Conservation (phyloP, 2,113 vertebrate species). For the Phainopepla nitens region DNA sequence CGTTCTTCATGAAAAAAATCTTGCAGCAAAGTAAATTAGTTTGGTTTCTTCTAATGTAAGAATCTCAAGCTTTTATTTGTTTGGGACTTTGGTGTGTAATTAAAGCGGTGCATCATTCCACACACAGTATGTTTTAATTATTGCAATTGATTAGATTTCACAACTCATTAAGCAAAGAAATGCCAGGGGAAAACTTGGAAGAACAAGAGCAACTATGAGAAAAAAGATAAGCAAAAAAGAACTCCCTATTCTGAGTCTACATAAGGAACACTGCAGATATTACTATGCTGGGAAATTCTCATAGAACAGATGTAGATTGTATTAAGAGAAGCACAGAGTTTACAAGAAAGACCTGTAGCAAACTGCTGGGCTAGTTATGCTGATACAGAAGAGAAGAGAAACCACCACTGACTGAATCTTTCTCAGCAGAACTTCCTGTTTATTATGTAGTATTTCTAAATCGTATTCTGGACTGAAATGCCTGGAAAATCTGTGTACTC, state of each 20-base stretch:
- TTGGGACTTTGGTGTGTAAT: neutral
- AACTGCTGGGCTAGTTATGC: neutral
- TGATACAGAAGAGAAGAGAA: neutral
- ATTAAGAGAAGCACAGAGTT: neutral
- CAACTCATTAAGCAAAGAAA: neutral
- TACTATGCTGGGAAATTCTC: neutral
- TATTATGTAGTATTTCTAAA: neutral
- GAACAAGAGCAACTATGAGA: neutral
- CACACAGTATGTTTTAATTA: conserved; percentile 11
- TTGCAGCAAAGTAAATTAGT: neutral
- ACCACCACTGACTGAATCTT: neutral
- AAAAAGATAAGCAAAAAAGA: neutral
- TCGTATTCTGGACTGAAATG: neutral
- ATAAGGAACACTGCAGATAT: neutral
- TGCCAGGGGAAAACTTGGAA: neutral
- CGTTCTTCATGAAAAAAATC: neutral
- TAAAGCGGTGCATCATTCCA: neutral
- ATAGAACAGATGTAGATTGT: neutral
- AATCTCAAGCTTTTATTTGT: neutral
- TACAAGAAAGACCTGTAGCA: neutral
- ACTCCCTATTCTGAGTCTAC: neutral
- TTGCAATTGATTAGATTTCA: conserved; percentile 16
- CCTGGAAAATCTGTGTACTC: neutral
- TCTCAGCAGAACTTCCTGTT: neutral
- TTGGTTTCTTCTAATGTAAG: neutral